Conservation (phyloP, 2,888 invertebrate genomes). For the Heliconius erato region DNA sequence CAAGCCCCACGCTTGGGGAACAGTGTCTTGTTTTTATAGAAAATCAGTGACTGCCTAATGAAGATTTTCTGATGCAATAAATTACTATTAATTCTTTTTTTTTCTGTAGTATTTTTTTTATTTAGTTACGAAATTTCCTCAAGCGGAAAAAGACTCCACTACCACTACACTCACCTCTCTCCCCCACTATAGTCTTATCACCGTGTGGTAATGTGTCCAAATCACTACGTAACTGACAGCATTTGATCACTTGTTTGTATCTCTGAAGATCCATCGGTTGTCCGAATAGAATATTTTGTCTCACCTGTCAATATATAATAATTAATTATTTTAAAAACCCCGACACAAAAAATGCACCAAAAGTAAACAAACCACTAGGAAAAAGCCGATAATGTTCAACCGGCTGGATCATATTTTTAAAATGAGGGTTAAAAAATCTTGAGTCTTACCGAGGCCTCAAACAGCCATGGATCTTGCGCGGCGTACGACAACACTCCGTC, state of each 20-base stretch:
- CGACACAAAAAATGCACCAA: too few relatives aligned
- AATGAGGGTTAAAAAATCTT: too few relatives aligned
- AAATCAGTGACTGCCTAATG: too few relatives aligned
- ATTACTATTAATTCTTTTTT: too few relatives aligned
- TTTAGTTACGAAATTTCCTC: neutral
- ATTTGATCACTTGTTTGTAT: conserved; percentile 85
- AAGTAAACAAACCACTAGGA: too few relatives aligned
- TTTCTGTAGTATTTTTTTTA: too few relatives aligned
- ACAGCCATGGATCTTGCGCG: conserved; percentile 89
- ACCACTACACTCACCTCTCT: conserved; percentile 78
- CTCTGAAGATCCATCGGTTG: conserved; percentile 84
- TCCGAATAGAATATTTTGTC: conserved; percentile 93
- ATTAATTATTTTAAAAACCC: too few relatives aligned
- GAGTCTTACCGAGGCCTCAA: conserved; percentile 77
- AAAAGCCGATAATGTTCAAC: too few relatives aligned
- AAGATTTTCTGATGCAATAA: too few relatives aligned
- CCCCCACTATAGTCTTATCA: conserved; percentile 89
- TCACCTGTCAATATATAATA: conserved; percentile 72
- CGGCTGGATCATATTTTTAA: too few relatives aligned
- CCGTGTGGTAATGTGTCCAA: conserved; percentile 87
- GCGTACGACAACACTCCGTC: conserved; percentile 86
- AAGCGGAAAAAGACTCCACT: neutral
- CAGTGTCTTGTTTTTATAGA: too few relatives aligned
- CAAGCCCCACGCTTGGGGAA: too few relatives aligned
- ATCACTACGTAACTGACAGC: conserved; percentile 86